Conservation (phyloP, 2,888 invertebrate species). For the Noctua pronuba region DNA sequence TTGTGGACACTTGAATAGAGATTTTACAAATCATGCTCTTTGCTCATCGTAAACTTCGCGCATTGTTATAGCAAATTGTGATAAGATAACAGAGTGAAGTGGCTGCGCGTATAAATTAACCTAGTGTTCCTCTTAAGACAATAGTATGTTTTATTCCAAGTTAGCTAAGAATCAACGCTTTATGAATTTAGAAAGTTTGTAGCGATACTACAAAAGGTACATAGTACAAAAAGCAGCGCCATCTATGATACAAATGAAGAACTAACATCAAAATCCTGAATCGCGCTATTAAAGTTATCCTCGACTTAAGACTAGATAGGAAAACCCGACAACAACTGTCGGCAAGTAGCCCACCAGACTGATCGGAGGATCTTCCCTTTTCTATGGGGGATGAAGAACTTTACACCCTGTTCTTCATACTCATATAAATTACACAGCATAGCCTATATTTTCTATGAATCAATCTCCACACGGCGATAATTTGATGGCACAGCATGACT, state of each 20-base stretch:
- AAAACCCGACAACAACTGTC: not conserved
- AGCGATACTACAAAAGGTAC: not conserved
- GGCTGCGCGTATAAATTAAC: constrained; percentile 44
- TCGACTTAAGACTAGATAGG: too few species aligned
- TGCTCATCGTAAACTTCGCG: constrained; percentile 41
- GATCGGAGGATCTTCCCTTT: not conserved
- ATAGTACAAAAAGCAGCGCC: not conserved
- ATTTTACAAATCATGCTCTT: constrained; percentile 53
- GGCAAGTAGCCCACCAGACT: not conserved
- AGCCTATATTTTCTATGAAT: not conserved
- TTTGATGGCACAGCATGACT: not conserved
- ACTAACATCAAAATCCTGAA: not conserved
- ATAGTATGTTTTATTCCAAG: not conserved
- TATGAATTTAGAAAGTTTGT: not conserved
- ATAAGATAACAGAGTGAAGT: constrained; percentile 60
- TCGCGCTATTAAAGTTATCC: not conserved
- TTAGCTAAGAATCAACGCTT: not conserved
- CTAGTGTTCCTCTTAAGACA: constrained; percentile 6
- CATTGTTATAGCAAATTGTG: constrained; percentile 44
- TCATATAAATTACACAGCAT: not conserved
- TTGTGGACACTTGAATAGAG: constrained; percentile 48
- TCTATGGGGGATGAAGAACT: not conserved
- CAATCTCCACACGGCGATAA: not conserved
- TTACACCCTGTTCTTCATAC: not conserved
- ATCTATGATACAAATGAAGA: not conserved